phyloP scores from a whole-genome alignment of 2,113 vertebrate species.

The Sorex araneus region DNA sequence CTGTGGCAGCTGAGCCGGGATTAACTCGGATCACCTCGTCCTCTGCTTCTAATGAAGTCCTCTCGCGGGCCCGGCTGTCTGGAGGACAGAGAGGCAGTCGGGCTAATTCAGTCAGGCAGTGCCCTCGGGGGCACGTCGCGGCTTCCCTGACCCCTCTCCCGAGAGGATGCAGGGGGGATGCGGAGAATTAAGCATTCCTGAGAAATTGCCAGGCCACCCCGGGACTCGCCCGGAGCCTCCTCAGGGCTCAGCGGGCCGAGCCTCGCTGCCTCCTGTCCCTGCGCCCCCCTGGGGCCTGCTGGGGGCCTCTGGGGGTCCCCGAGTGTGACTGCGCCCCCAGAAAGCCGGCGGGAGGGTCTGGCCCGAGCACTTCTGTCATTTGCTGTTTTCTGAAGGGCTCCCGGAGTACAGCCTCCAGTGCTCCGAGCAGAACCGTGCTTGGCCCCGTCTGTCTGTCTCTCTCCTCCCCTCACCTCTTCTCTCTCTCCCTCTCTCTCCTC shows the following conservation, averaged over 20 bases:
- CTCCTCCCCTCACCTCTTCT: too few species aligned
- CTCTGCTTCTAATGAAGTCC: slow-evolving; percentile 95
- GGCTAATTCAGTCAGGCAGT: slow-evolving; percentile 94
- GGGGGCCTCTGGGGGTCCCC: slow-evolving; percentile 87
- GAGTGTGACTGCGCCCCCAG: slow-evolving; percentile 84
- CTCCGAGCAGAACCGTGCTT: slow-evolving; percentile 66
- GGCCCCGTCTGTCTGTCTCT: background rate
- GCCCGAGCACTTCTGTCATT: slow-evolving; percentile 56
- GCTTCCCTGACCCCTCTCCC: slow-evolving; percentile 92
- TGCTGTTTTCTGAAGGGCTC: slow-evolving; percentile 29
- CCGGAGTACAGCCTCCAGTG: background rate
- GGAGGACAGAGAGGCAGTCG: slow-evolving; percentile 94
- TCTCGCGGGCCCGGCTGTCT: slow-evolving; percentile 92
- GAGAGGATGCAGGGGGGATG: slow-evolving; percentile 90
- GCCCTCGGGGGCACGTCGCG: slow-evolving; percentile 92
- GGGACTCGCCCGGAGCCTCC: slow-evolving; percentile 91
- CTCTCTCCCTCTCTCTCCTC: too few species aligned
- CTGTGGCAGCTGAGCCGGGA: slow-evolving; percentile 90
- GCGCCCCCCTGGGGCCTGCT: slow-evolving; percentile 90
- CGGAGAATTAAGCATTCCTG: slow-evolving; percentile 94
- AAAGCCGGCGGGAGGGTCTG: slow-evolving; percentile 86
- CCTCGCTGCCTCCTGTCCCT: slow-evolving; percentile 89
- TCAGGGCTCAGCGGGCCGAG: slow-evolving; percentile 92
- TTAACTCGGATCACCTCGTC: slow-evolving; percentile 93
- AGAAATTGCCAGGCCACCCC: slow-evolving; percentile 92